Evolutionary conservation across 1,140 invertebrate genomes (phyloP).

Genomic region (Frieseomelitta varia): DNA sequence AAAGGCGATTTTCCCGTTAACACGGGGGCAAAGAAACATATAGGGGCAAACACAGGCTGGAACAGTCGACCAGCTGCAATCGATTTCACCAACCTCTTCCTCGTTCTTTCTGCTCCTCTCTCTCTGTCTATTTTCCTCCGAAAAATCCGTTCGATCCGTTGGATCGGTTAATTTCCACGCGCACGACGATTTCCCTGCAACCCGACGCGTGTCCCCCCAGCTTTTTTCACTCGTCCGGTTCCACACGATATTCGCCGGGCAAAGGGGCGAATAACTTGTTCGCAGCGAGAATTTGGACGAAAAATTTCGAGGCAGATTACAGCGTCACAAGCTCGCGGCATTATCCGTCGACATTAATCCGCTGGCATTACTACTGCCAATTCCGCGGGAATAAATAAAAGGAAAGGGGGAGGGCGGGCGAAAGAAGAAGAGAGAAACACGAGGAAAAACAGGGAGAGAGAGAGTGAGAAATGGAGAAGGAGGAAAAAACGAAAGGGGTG

Average conservation of each 20-base stretch:
- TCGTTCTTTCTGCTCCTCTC: too few relatives aligned
- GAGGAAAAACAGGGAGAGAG: background rate
- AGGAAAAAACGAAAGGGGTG: slow-evolving; percentile 1
- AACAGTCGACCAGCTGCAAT: background rate
- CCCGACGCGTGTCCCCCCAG: background rate
- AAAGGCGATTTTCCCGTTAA: slow-evolving; percentile 1
- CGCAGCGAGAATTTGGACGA: background rate
- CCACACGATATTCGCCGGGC: background rate
- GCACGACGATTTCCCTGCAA: background rate
- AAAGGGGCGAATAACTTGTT: background rate
- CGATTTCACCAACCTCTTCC: background rate
- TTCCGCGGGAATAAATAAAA: slow-evolving; percentile 29
- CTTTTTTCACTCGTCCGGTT: background rate
- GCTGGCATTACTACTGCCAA: slow-evolving; percentile 30
- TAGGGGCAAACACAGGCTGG: background rate
- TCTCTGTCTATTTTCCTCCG: background rate
- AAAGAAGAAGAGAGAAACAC: background rate
- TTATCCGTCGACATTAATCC: slow-evolving; percentile 41
- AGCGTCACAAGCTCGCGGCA: slow-evolving; percentile 7
- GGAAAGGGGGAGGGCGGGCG: background rate
- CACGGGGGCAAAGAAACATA: background rate
- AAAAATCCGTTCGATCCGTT: background rate
- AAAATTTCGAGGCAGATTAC: slow-evolving; percentile 41
- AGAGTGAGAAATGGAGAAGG: background rate
- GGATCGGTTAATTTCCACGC: background rate